phyloP scores from a whole-genome alignment of 2,797 vertebrate species.

The Amniataba percoides region DNA sequence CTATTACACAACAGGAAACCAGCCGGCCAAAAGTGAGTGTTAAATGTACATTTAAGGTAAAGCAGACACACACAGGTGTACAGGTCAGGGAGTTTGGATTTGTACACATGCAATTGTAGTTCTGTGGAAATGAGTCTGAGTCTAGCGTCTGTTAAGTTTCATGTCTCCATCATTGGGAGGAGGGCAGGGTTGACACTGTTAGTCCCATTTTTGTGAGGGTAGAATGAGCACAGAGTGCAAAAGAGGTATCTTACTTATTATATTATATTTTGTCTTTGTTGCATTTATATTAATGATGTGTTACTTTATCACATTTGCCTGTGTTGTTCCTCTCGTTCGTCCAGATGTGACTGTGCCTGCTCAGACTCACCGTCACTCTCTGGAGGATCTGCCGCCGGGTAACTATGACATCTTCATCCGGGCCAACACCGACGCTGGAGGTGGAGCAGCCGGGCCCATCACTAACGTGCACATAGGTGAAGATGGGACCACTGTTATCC shows the following conservation, averaged over 20 bases:
- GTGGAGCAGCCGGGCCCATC: constrained; percentile 34
- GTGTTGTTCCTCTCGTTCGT: constrained; percentile 3
- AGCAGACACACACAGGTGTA: background rate
- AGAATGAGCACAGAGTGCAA: background rate
- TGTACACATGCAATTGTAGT: background rate
- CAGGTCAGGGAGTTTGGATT: background rate
- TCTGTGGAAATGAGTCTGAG: background rate
- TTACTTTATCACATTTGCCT: background rate
- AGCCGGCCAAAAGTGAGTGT: constrained; percentile 63
- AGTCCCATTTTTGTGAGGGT: background rate
- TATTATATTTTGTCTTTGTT: background rate
- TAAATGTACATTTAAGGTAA: background rate
- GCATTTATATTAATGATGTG: background rate
- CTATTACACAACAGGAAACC: constrained; percentile 50
- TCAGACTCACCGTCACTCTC: constrained; percentile 12
- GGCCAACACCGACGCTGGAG: constrained; percentile 65
- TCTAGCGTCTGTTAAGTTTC: background rate
- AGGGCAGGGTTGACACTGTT: background rate
- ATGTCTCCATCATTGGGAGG: background rate
- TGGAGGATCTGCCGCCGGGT: constrained; percentile 57
- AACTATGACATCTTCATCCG: constrained; percentile 60
- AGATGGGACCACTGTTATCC: background rate
- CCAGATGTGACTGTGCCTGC: constrained; percentile 48
- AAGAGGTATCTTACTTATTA: background rate
- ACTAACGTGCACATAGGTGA: constrained; percentile 55